Conservation (phyloP, 1,140 invertebrate species). For the Conopomorpha cramerella region DNA sequence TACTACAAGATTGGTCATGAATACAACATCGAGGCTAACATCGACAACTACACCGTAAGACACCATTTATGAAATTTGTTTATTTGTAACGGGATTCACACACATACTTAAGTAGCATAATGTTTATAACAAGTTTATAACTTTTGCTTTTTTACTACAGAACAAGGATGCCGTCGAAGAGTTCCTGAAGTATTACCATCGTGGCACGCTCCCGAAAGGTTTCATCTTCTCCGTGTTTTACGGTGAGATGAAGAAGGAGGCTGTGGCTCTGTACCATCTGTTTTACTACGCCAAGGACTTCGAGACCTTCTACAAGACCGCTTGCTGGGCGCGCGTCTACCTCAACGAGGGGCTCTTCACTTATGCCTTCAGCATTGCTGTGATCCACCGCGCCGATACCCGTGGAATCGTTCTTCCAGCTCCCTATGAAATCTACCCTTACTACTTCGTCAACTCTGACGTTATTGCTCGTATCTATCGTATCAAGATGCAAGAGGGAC, state of each 20-base stretch:
- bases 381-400: slow-evolving; percentile 64
- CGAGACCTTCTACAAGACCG: slow-evolving; percentile 61
- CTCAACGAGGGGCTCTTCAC: slow-evolving; percentile 67
- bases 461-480: slow-evolving; percentile 61
- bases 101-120: too few species aligned
- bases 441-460: slow-evolving; percentile 63
- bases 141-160: slow-evolving; percentile 21
- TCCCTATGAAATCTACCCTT: slow-evolving; percentile 67
- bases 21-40: slow-evolving; percentile 38
- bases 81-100: too few species aligned
- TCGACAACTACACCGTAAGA: slow-evolving; percentile 40
- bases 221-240: slow-evolving; percentile 61
- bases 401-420: slow-evolving; percentile 63
- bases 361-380: slow-evolving; percentile 63
- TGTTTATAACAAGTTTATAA: too few species aligned
- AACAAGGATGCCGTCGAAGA: slow-evolving; percentile 53
- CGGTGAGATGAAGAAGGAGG: slow-evolving; percentile 45
- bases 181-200: slow-evolving; percentile 57
- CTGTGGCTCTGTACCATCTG: slow-evolving; percentile 46
- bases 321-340: slow-evolving; percentile 62
- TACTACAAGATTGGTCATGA: slow-evolving; percentile 34
- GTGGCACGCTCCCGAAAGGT: slow-evolving; percentile 47
- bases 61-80: too few species aligned
- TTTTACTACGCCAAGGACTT: slow-evolving; percentile 63
- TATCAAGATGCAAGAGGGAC: slow-evolving; percentile 61